These are phyloP conservation scores for Hypercompe scribonia DNA, from an alignment of 2,888 invertebrate genomes.

Conservation along the genomic window DNA sequence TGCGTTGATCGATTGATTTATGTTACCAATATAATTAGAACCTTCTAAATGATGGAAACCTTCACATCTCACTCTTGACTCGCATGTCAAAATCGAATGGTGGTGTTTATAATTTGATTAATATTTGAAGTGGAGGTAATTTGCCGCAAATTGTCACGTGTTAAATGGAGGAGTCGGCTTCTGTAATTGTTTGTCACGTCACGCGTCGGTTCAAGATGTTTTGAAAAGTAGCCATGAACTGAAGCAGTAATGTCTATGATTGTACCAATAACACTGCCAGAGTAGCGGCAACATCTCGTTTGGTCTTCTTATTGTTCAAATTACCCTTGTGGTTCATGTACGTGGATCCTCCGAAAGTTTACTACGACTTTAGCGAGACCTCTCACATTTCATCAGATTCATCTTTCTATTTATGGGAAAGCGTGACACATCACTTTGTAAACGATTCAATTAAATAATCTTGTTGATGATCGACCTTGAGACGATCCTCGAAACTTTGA, in stretches of 20 bases:
- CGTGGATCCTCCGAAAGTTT: too few species aligned
- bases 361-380: too few species aligned
- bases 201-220: background rate
- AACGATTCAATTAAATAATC: background rate
- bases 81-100: slow-evolving; percentile 31
- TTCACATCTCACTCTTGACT: background rate
- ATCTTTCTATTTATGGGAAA: too few species aligned
- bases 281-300: too few species aligned
- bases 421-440: too few species aligned
- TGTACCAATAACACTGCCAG: too few species aligned
- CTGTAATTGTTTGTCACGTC: background rate
- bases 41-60: slow-evolving; percentile 35
- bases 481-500: too few species aligned
- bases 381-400: too few species aligned
- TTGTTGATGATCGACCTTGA: background rate
- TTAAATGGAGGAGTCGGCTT: slow-evolving; percentile 25
- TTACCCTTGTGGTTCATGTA: too few species aligned
- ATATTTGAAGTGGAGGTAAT: slow-evolving; percentile 49
- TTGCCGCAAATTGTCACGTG: slow-evolving; percentile 46
- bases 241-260: too few species aligned
- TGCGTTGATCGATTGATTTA: slow-evolving; percentile 57
- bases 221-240: background rate
- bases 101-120: slow-evolving; percentile 44
- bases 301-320: too few species aligned
- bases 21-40: slow-evolving; percentile 45